Evolutionary conservation across 1,140 invertebrate species (phyloP).

Genomic region (Archivesica marissinica): DNA sequence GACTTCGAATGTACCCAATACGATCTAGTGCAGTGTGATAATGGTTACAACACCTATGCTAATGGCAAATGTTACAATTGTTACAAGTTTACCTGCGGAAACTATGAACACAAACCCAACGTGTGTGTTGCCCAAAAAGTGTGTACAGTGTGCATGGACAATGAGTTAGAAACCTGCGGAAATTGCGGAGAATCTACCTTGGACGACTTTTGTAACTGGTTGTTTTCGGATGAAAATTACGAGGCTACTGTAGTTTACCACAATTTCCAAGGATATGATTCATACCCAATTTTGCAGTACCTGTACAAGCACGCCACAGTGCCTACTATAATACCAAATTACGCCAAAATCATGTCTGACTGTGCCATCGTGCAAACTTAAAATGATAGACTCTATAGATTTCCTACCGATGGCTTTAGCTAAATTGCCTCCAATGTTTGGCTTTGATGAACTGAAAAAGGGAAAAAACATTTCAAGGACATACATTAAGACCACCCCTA

Average conservation of each 20-base stretch:
- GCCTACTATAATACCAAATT: background rate
- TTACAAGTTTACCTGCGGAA: background rate
- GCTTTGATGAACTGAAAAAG: too few relatives aligned
- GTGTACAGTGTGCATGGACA: constrained; percentile 11
- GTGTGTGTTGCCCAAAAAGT: constrained; percentile 59
- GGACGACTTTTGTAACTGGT: constrained; percentile 7
- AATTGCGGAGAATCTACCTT: constrained; percentile 1
- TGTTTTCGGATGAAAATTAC: constrained; percentile 32
- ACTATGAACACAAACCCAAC: constrained; percentile 34
- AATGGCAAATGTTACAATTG: constrained; percentile 38
- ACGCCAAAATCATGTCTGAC: constrained; percentile 34
- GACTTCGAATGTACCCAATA: constrained; percentile 27
- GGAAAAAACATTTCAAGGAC: too few relatives aligned
- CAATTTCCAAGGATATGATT: constrained; percentile 45
- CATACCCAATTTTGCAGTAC: constrained; percentile 31
- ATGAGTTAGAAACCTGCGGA: background rate
- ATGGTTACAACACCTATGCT: background rate
- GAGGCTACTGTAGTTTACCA: constrained; percentile 8
- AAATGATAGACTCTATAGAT: too few relatives aligned
- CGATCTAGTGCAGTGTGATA: constrained; percentile 16
- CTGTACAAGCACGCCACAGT: constrained; percentile 19
- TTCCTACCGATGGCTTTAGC: too few relatives aligned
- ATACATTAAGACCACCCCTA: too few relatives aligned
- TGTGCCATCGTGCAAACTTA: constrained; percentile 14
- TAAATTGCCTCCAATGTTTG: too few relatives aligned